A percentile compares a stretch with the other conserved stretches of the same genome.
phyloP scores from a whole-genome alignment of 1,140 invertebrate genomes.

The Rhopalosiphum maidis region DNA sequence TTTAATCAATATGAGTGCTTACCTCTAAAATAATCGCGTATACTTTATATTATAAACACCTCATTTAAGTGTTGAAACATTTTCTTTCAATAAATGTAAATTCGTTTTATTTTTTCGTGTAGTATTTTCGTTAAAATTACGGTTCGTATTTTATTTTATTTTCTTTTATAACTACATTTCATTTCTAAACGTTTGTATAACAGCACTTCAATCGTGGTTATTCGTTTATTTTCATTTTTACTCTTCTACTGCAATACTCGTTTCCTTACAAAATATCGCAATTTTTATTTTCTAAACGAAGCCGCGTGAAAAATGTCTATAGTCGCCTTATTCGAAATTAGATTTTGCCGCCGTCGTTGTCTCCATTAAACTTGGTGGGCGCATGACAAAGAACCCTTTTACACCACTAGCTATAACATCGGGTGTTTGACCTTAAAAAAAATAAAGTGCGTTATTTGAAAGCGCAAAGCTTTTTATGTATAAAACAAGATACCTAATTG shows the following conservation, averaged over 20 bases:
- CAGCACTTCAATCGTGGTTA: conserved; percentile 24
- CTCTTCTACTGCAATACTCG: not conserved
- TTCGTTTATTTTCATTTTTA: conserved; percentile 20
- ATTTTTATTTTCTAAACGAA: conserved; percentile 34
- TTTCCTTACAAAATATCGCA: not conserved
- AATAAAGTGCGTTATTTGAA: conserved; percentile 37
- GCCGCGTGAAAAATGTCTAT: conserved; percentile 16
- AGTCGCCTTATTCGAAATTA: conserved; percentile 31
- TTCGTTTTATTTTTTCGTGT: not conserved
- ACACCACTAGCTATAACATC: conserved; percentile 2
- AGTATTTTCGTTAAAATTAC: conserved; percentile 23
- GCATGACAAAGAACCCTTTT: conserved; percentile 50
- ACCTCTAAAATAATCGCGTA: not conserved
- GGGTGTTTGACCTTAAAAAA: conserved; percentile 43
- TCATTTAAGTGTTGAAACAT: not conserved
- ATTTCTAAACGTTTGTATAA: conserved; percentile 32
- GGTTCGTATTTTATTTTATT: not conserved
- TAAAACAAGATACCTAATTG: conserved; percentile 39
- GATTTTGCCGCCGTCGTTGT: conserved; percentile 36
- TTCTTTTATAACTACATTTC: conserved; percentile 7
- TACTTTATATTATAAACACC: not conserved
- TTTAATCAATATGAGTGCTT: not conserved
- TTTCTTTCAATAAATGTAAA: conserved; percentile 8
- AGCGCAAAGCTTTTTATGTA: conserved; percentile 36
- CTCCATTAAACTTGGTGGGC: conserved; percentile 46